phyloP scores from a whole-genome alignment of 2,888 invertebrate species.

The Thecophora atra region DNA sequence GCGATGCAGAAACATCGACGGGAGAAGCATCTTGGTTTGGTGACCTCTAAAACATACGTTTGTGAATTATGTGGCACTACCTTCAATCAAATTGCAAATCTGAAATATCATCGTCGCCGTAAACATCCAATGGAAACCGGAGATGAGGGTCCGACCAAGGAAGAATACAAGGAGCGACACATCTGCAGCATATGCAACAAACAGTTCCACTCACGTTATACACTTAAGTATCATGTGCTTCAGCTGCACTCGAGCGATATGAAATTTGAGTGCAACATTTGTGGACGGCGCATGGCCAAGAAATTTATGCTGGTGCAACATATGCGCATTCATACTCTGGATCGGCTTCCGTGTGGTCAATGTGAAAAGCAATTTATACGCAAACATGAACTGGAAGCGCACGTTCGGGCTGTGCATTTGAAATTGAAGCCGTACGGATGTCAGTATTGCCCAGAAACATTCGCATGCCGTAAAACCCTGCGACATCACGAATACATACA shows the following conservation, averaged over 20 bases:
- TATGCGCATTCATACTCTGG: constrained; percentile 58
- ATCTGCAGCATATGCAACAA: constrained; percentile 56
- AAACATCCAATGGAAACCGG: constrained; percentile 57
- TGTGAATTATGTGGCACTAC: constrained; percentile 62
- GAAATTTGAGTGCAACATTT: constrained; percentile 55
- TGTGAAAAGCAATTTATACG: constrained; percentile 56
- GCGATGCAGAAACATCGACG: constrained; percentile 62
- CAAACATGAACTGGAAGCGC: constrained; percentile 58
- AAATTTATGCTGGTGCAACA: constrained; percentile 60
- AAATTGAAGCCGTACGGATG: constrained; percentile 58
- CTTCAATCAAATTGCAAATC: constrained; percentile 60
- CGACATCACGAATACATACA: constrained; percentile 61
- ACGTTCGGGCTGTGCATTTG: constrained; percentile 58
- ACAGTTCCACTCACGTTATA: constrained; percentile 58
- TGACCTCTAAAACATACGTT: constrained; percentile 52
- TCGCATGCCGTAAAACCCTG: constrained; percentile 57
- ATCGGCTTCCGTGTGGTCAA: constrained; percentile 57
- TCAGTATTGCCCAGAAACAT: constrained; percentile 54
- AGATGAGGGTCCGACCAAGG: constrained; percentile 52
- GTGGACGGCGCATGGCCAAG: constrained; percentile 58
- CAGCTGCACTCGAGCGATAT: constrained; percentile 54
- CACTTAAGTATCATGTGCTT: constrained; percentile 55
- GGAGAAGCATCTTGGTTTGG: constrained; percentile 52
- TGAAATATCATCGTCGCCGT: constrained; percentile 58
- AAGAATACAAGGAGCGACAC: constrained; percentile 47